Conservation (phyloP, 2,113 vertebrate species). For the Triplophysa dalaica region DNA sequence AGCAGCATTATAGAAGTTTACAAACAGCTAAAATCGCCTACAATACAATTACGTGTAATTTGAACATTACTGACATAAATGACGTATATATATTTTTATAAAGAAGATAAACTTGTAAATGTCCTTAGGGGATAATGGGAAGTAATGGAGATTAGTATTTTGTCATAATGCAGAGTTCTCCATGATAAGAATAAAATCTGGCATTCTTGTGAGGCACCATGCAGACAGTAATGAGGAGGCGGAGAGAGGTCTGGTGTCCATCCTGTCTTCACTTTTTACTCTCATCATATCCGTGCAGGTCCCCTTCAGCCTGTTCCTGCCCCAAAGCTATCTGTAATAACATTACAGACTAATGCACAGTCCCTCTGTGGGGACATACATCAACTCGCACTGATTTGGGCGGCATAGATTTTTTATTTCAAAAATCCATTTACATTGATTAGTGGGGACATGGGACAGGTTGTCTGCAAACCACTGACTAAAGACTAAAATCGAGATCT, state of each 20-base stretch:
- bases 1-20: background rate
- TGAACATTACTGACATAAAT: background rate
- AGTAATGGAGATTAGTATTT: background rate
- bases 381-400: constrained; percentile 58
- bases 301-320: constrained; percentile 20
- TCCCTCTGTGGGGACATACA: constrained; percentile 49
- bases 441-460: constrained; percentile 56
- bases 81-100: background rate
- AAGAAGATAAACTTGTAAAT: background rate
- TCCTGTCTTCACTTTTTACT: constrained; percentile 17
- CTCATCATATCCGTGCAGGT: constrained; percentile 39
- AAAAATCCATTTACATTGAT: constrained; percentile 68
- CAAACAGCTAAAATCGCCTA: too few relatives aligned
- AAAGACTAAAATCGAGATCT: constrained; percentile 17
- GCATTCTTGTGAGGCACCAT: constrained; percentile 19
- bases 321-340: constrained; percentile 57
- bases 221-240: constrained; percentile 16
- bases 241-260: constrained; percentile 26
- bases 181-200: background rate
- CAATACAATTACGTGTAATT: background rate
- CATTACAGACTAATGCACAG: constrained; percentile 64
- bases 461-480: constrained; percentile 52
- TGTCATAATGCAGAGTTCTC: background rate
- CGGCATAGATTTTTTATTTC: constrained; percentile 70
- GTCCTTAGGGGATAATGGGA: background rate